Percentiles rank a stretch among this genome's conserved stretches.
Evolutionary conservation across 2,797 vertebrate species (phyloP).

Genomic region (Choloepus didactylus): DNA sequence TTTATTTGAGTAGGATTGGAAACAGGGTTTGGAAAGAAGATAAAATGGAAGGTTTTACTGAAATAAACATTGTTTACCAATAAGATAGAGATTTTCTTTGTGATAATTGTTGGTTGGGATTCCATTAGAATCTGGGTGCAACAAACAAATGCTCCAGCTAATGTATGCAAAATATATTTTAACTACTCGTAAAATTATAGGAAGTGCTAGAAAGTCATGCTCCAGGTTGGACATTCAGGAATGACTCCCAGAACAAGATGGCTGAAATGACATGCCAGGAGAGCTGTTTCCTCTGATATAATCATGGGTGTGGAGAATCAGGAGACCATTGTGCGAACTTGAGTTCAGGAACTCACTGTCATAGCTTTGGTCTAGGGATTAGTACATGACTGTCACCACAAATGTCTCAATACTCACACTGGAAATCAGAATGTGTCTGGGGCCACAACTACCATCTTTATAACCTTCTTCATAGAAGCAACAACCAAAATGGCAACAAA

Average conservation of each 20-base stretch:
- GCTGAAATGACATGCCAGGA: not conserved
- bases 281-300: not conserved
- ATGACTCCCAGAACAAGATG: not conserved
- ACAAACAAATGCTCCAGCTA: not conserved
- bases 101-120: not conserved
- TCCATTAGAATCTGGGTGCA: not conserved
- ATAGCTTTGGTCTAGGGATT: not conserved
- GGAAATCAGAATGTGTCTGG: not conserved
- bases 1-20: not conserved
- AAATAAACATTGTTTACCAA: not conserved
- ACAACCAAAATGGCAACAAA: not conserved
- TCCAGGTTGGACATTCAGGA: not conserved
- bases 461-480: not conserved
- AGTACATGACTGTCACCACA: not conserved
- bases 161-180: not conserved
- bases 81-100: not conserved
- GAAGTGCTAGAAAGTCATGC: not conserved
- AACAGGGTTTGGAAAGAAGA: not conserved
- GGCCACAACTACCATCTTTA: not conserved
- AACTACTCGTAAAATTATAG: not conserved
- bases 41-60: not conserved
- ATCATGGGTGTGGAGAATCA: not conserved
- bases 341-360: not conserved
- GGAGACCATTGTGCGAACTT: not conserved
- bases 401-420: not conserved